Evolutionary conservation across 1,140 invertebrate genomes (phyloP), one percentile per base, ranked within the genome.

Genomic region (Sarcophaga peregrina): DNA sequence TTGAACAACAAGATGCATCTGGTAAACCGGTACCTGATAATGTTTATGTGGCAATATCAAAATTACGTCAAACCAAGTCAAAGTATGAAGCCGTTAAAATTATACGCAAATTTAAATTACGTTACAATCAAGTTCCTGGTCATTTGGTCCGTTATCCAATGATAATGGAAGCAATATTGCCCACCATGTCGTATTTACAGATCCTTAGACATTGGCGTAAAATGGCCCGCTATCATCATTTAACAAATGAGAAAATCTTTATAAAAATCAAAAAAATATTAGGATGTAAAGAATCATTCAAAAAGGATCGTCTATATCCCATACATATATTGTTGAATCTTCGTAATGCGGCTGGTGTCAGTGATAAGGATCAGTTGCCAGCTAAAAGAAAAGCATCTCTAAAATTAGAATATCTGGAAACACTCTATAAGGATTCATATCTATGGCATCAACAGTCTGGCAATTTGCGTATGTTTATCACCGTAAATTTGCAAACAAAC

Each of bases 401-500:
- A 50, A 80, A 75, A 20, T 72, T 84, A 78, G 15, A 68, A 5
- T 83, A 87, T 3, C 82, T 88, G 54, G 74, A 68, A 0, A 82
- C 78, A 25, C 52, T 88, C 0, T 89, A 87, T 25, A 82, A 83
- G 54, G 13, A 82, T 9, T 89, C 88, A 3, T 89, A 89, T 54
- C 87, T 87, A 13, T 46, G 81, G 50, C 87, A 89, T 82, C 84
- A 85, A 48, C 80, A 85, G 0, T 48, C 86, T 8, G 88, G 82
- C 7, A 78, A 78, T 9, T 54, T 85, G 20, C 87, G 88, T 0
- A 50, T 89, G 62, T 84, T 86, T 82, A 87, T 90, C 10, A 90
- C 88, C 10, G 80, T 90, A 0, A 89, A 87, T 84, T 82, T 90
- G 72, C 87, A 90, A 83, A 81, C 76, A 58, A 81, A 80, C 54